Conservation (phyloP, 2,888 invertebrate genomes). For the Leptopilina myrica region DNA sequence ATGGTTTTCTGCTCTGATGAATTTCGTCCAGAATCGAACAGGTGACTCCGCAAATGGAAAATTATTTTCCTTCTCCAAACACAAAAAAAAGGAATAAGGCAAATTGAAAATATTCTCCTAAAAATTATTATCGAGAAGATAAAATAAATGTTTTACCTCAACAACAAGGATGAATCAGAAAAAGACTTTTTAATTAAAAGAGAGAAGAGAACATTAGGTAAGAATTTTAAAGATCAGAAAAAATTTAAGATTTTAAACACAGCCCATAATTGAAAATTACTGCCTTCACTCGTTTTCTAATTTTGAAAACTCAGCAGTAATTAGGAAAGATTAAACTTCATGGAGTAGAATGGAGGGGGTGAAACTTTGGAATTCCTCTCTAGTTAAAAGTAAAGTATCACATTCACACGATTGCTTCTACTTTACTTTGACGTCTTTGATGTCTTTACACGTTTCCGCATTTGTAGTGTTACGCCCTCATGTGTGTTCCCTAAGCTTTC, state of each 20-base stretch:
- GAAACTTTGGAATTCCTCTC: background rate
- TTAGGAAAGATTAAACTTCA: slow-evolving; percentile 1
- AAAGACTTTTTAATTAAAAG: too few species aligned
- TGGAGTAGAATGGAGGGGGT: too few species aligned
- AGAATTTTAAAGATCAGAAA: too few species aligned
- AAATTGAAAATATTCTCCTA: background rate
- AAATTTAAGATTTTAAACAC: too few species aligned
- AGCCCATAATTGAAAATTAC: background rate
- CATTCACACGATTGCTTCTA: slow-evolving; percentile 5
- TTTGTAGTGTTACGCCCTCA: background rate
- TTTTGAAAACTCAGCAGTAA: background rate
- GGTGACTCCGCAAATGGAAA: slow-evolving; percentile 11
- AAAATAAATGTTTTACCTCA: too few species aligned
- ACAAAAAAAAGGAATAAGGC: background rate
- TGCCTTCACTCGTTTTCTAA: too few species aligned
- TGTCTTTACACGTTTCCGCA: background rate
- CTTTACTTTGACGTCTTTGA: slow-evolving; percentile 8
- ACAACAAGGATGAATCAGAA: too few species aligned
- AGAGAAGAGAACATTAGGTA: too few species aligned
- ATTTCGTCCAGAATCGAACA: slow-evolving; percentile 2
- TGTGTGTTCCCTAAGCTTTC: background rate
- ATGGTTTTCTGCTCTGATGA: slow-evolving; percentile 34
- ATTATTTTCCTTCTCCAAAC: background rate
- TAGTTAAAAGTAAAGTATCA: slow-evolving; percentile 4
- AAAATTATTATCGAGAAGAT: too few species aligned